A percentile compares a stretch with the other conserved stretches of the same genome.
phyloP scores from a whole-genome alignment of 2,113 vertebrate genomes.

The Motacilla tschutschensis region DNA sequence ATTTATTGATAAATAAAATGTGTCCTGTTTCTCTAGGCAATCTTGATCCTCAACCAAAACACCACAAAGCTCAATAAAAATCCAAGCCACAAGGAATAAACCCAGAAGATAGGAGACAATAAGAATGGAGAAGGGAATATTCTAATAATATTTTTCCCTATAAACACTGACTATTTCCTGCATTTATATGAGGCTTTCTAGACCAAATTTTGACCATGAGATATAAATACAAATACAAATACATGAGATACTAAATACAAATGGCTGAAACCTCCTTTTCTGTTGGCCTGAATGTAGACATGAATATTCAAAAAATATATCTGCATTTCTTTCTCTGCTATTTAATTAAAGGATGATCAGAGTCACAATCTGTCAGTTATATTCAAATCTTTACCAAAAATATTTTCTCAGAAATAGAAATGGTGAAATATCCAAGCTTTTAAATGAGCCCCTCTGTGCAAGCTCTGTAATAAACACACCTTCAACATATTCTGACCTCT shows the following conservation, averaged over 20 bases:
- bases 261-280: background rate
- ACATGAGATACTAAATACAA: background rate
- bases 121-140: background rate
- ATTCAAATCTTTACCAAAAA: background rate
- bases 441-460: constrained; percentile 38
- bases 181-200: background rate
- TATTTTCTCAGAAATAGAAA: background rate
- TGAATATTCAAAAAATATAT: background rate
- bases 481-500: constrained; percentile 60
- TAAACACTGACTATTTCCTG: background rate
- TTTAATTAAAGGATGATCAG: constrained; percentile 7
- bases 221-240: background rate
- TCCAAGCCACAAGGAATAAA: background rate
- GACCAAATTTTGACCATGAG: background rate
- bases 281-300: background rate
- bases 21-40: background rate
- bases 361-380: background rate
- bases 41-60: background rate
- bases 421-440: constrained; percentile 18
- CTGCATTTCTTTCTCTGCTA: background rate
- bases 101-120: background rate
- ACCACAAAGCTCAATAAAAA: background rate
- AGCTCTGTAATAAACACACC: constrained; percentile 48
- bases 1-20: constrained; percentile 49
- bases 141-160: background rate